phyloP scores from a whole-genome alignment of 35 echinoderm and acorn worm genomes.

The Strongylocentrotus purpuratus region DNA sequence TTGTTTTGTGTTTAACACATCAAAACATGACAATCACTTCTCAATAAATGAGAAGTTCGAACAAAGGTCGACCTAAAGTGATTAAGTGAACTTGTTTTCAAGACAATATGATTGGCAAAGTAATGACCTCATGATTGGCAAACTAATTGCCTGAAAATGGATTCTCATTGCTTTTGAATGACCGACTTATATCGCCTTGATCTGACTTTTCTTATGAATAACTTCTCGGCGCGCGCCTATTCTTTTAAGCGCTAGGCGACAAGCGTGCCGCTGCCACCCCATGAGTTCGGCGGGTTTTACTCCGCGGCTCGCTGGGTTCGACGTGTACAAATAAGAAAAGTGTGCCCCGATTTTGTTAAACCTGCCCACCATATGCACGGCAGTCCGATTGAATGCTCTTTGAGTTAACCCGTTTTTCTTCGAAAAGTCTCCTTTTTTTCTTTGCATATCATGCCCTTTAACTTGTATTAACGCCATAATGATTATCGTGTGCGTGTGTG shows the following conservation, averaged over 20 bases:
- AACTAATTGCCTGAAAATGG: background rate
- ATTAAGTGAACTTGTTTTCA: background rate
- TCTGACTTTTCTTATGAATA: background rate
- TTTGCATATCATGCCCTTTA: background rate
- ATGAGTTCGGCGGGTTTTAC: constrained; percentile 20
- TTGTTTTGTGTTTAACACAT: too few species aligned
- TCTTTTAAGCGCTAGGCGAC: background rate
- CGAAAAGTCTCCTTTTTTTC: background rate
- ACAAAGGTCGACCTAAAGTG: background rate
- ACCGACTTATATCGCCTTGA: background rate
- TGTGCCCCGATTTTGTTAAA: background rate
- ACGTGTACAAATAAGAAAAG: background rate
- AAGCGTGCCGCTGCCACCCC: constrained; percentile 14
- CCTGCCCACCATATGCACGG: background rate
- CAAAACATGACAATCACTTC: too few species aligned
- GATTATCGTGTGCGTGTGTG: background rate
- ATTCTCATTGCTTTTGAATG: background rate
- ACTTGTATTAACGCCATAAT: background rate
- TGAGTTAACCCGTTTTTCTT: background rate
- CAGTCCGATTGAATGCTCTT: background rate
- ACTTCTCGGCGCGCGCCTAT: background rate
- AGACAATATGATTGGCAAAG: background rate
- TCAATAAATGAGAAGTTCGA: too few species aligned
- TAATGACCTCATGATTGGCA: background rate
- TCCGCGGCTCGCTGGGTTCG: background rate